Base-by-base conservation (phyloP, 1,140 invertebrate genomes). In the Drosophila punjabiensis region DNA sequence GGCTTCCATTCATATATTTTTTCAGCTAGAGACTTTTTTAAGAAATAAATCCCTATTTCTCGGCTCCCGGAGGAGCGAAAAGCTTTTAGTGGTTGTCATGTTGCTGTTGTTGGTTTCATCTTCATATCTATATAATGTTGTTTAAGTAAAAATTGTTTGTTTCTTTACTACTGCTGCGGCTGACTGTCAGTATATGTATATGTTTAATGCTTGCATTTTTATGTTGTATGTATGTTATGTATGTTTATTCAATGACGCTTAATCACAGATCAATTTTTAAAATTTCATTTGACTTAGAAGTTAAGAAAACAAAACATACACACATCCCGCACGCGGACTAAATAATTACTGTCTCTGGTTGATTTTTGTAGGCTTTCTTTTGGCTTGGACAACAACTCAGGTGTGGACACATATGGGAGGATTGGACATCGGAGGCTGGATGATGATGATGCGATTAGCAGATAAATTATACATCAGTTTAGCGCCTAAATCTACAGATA, bases 201-300 rank as follows among this genome's bases (percentile, higher is more conserved):
- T 74, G 68, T 47, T 47, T 67, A 50, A 64, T 65, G 61, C 59
- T 76, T 76, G 74, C 71, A 76, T 58, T 75, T 45, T 78, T 78
- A 75, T 74, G 59, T 76, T 74, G 59, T 63, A 63, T 82, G 55
- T 81, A 64, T 45, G 58, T 79, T 64, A 69, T 79, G 30, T 76
- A 48, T 83, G 67, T 85, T 86, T 87, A 89, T 90, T 89, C 86
- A 89, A 89, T 89, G 86, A 89, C 86, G 86, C 86, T 86, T 90
- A 89, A 89, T 89, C 86, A 89, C 86, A 89, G 86, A 89, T 89
- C 86, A 89, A 90, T 89, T 89, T 86, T 89, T 82, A 70, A 86
- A 89, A 87, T 89, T 89, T 86, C 82, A 82, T 86, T 89, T 89
- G 86, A 89, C 86, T 89, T 89, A 89, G 86, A 89, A 86, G 82